Evolutionary conservation across 2,888 invertebrate species (phyloP).

Genomic region (Synergus gifuensis): DNA sequence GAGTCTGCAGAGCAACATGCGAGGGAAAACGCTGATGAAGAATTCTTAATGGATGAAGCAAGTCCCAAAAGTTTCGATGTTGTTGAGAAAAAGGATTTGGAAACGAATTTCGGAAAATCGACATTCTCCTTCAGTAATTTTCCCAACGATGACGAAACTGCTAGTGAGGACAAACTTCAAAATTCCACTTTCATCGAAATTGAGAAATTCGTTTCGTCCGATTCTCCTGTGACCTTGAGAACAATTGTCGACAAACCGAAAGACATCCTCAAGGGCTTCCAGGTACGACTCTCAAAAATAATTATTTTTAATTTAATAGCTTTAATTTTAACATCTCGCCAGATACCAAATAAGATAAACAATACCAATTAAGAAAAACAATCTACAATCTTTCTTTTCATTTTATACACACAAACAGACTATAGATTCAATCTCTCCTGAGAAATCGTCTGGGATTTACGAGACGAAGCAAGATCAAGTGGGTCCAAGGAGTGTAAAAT

Average conservation of each 20-base stretch:
- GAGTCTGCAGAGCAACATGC: slow-evolving; percentile 78
- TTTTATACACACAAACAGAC: slow-evolving; percentile 48
- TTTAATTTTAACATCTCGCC: neutral
- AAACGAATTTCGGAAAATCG: slow-evolving; percentile 60
- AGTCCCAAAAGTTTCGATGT: slow-evolving; percentile 56
- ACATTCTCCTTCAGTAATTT: slow-evolving; percentile 68
- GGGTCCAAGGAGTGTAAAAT: slow-evolving; percentile 45
- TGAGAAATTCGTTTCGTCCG: slow-evolving; percentile 62
- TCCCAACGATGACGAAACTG: slow-evolving; percentile 67
- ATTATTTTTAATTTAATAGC: too few relatives aligned
- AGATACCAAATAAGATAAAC: neutral
- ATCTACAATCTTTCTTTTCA: neutral
- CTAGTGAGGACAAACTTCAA: slow-evolving; percentile 73
- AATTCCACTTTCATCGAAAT: slow-evolving; percentile 72
- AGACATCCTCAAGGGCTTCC: slow-evolving; percentile 66
- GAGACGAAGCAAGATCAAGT: slow-evolving; percentile 57
- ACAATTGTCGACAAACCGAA: slow-evolving; percentile 56
- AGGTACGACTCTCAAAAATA: slow-evolving; percentile 48
- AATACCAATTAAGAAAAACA: neutral
- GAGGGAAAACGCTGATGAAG: slow-evolving; percentile 57
- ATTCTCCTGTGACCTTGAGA: slow-evolving; percentile 43
- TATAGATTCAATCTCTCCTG: slow-evolving; percentile 58
- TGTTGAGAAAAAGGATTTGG: slow-evolving; percentile 61
- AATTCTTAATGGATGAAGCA: neutral
- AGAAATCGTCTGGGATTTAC: slow-evolving; percentile 59